A percentile compares a stretch with the other conserved stretches of the same genome.
Conservation (phyloP, 2,888 invertebrate genomes). For the Gastracanthus pulcherrimus region DNA sequence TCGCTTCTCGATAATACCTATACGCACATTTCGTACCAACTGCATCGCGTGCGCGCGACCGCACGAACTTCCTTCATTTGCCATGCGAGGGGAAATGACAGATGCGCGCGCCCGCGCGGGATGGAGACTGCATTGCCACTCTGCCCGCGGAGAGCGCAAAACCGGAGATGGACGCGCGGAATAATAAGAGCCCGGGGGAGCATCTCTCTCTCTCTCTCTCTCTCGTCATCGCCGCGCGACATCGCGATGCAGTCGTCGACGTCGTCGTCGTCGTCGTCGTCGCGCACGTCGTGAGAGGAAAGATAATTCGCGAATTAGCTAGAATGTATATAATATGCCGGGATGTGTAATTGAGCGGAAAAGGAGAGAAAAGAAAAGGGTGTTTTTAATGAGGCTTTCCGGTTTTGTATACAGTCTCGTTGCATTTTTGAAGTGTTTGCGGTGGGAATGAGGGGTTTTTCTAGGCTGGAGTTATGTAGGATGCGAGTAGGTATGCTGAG, state of each 20-base stretch:
- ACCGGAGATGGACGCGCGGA: slow-evolving; percentile 35
- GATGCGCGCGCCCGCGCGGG: slow-evolving; percentile 9
- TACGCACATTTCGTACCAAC: background rate
- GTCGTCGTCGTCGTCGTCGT: no score
- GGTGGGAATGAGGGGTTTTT: no score
- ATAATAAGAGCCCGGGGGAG: slow-evolving; percentile 32
- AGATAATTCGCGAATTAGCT: slow-evolving; percentile 41
- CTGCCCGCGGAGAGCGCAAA: background rate
- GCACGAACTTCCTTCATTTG: slow-evolving; percentile 21
- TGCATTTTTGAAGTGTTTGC: no score
- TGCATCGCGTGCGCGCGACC: background rate
- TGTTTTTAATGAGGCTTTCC: background rate
- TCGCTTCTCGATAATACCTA: background rate
- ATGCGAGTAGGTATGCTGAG: no score
- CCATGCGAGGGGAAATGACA: slow-evolving; percentile 25
- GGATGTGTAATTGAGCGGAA: background rate
- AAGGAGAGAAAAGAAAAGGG: background rate
- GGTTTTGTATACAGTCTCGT: no score
- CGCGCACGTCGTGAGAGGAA: slow-evolving; percentile 11
- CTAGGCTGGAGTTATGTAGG: no score
- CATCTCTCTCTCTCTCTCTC: no score
- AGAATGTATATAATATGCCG: background rate
- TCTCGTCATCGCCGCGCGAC: no score
- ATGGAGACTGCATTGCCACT: background rate
- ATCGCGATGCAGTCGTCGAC: no score